Evolutionary conservation across 2,888 invertebrate genomes (phyloP).

Genomic region (Euplexia lucipara): DNA sequence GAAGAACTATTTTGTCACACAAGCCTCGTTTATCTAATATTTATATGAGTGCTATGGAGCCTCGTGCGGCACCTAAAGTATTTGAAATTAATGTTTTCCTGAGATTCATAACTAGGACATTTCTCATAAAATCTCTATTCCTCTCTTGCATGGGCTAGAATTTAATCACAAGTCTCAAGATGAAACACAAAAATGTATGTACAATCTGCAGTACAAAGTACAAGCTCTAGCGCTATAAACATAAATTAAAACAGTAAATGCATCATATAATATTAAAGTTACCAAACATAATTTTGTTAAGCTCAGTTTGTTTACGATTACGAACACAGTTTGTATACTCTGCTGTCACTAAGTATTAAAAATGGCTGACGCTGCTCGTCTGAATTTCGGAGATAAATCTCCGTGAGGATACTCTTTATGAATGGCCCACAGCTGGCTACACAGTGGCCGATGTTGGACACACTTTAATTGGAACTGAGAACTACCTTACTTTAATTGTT

Average conservation of each 20-base stretch:
- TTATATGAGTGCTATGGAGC: not conserved
- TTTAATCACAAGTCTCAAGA: conserved; percentile 21
- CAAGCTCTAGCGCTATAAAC: conserved; percentile 20
- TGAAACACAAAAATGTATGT: conserved; percentile 15
- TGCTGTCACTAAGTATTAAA: conserved; percentile 35
- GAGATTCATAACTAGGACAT: conserved; percentile 9
- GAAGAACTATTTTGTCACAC: not conserved
- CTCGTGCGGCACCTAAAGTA: not conserved
- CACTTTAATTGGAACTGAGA: conserved; percentile 32
- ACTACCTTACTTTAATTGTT: conserved; percentile 42
- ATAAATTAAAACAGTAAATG: conserved; percentile 41
- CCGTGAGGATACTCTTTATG: conserved; percentile 18
- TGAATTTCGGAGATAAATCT: conserved; percentile 46
- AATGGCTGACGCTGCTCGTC: conserved; percentile 32
- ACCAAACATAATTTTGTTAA: conserved; percentile 36
- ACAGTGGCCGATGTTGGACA: conserved; percentile 30
- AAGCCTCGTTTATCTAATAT: too few species aligned
- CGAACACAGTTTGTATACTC: conserved; percentile 40
- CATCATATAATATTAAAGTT: conserved; percentile 40
- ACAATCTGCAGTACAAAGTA: conserved; percentile 8
- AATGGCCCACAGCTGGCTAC: conserved; percentile 20
- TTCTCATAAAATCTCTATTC: conserved; percentile 16
- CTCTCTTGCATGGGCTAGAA: conserved; percentile 10
- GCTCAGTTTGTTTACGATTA: conserved; percentile 41
- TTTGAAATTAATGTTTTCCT: not conserved